Percentiles rank a stretch among this genome's conserved stretches.
Evolutionary conservation across 1,140 invertebrate genomes (phyloP).

Genomic region (Panagrolaimus sp.): DNA sequence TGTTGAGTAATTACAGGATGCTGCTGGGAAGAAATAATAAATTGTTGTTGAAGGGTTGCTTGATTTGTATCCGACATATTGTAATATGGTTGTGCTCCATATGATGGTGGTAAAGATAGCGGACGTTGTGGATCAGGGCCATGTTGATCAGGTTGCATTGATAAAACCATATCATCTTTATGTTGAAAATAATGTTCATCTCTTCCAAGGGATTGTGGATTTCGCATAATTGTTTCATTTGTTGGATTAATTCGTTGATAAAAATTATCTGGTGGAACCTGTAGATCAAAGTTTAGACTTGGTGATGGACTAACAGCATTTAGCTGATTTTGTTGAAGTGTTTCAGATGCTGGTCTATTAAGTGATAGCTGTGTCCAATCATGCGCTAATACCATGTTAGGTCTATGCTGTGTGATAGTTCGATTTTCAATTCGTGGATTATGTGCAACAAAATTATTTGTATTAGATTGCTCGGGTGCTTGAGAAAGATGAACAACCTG

Average conservation of each 20-base stretch:
- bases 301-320: constrained; percentile 3
- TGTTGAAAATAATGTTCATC: background rate
- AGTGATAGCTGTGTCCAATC: background rate
- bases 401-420: background rate
- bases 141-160: background rate
- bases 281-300: background rate
- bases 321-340: background rate
- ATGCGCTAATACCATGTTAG: too few species aligned
- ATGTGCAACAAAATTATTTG: background rate
- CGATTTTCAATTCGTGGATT: background rate
- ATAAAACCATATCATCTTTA: constrained; percentile 8
- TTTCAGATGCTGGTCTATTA: background rate
- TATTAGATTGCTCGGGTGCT: background rate
- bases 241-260: background rate
- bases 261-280: background rate
- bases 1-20: constrained; percentile 1
- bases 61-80: too few species aligned
- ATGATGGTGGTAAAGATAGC: background rate
- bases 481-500: background rate
- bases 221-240: background rate
- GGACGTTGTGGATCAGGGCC: background rate
- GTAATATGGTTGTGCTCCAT: background rate
- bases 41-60: too few species aligned
- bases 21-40: too few species aligned
- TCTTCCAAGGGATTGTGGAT: background rate